phyloP scores from a whole-genome alignment of 2,113 vertebrate species.

The Oxyruncus cristatus region DNA sequence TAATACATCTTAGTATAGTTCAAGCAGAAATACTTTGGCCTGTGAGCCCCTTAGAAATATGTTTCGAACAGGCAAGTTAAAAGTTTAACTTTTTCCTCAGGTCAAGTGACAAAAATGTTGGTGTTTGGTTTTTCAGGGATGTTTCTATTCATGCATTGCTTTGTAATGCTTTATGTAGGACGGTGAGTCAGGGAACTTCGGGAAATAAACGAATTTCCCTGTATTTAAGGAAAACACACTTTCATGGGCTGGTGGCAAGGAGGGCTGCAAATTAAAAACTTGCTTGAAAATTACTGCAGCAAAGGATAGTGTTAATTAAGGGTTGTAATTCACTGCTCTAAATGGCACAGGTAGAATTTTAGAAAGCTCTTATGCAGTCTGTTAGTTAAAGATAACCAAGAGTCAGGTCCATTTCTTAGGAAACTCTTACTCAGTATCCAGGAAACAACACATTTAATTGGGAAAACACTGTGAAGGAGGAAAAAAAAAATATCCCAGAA shows the following conservation, averaged over 20 bases:
- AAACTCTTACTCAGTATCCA: not conserved
- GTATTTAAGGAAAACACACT: fast-evolving
- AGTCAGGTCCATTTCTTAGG: not conserved
- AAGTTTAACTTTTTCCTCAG: not conserved
- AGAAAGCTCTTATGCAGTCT: not conserved
- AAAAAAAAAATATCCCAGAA: not conserved
- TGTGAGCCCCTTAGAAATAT: not conserved
- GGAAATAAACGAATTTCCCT: not conserved
- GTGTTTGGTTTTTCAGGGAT: not conserved
- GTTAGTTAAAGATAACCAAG: not conserved
- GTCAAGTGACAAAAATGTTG: not conserved
- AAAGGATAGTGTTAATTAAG: not conserved
- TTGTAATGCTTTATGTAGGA: not conserved
- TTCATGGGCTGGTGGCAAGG: not conserved
- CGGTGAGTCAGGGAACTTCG: not conserved
- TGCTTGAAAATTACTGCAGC: not conserved
- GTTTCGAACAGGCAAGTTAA: not conserved
- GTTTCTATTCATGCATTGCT: not conserved
- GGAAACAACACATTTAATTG: not conserved
- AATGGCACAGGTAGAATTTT: not conserved
- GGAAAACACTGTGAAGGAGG: not conserved
- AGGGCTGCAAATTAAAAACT: not conserved
- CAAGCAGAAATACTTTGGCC: not conserved
- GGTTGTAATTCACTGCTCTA: not conserved
- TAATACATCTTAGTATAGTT: not conserved